Conservation (phyloP, 2,797 vertebrate genomes). For the Sebastiscus tertius region DNA sequence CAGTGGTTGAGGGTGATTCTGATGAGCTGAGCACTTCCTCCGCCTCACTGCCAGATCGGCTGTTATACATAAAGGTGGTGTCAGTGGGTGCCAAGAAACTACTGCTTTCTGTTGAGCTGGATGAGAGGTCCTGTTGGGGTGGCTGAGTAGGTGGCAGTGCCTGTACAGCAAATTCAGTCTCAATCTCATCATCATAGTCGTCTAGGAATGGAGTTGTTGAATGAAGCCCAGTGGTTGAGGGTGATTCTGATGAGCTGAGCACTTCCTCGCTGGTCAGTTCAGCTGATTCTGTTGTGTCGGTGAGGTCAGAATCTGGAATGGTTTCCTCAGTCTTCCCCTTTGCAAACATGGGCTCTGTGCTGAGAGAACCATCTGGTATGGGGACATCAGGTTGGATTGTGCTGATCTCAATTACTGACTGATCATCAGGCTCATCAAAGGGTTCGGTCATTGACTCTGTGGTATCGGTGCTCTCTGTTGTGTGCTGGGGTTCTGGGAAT, state of each 20-base stretch:
- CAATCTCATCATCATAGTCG: constrained; percentile 54
- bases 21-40: not conserved
- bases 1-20: no score
- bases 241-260: constrained; percentile 33
- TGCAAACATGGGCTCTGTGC: constrained; percentile 71
- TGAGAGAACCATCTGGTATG: constrained; percentile 65
- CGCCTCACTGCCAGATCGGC: constrained; percentile 20
- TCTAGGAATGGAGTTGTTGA: constrained; percentile 41
- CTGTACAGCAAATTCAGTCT: constrained; percentile 13
- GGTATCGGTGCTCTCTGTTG: constrained; percentile 4
- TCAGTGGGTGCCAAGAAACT: not conserved
- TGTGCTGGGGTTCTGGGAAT: constrained; percentile 23
- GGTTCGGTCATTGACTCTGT: constrained; percentile 6
- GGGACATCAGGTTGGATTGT: constrained; percentile 76
- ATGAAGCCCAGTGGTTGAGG: not conserved
- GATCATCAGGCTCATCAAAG: constrained; percentile 57
- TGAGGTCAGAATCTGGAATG: constrained; percentile 48
- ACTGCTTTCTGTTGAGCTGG: constrained; percentile 6
- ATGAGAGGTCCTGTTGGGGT: not conserved
- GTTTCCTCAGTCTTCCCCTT: constrained; percentile 73
- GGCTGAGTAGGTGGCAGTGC: constrained; percentile 36
- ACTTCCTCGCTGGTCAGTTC: constrained; percentile 38
- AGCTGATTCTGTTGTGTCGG: constrained; percentile 37
- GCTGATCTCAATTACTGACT: constrained; percentile 72
- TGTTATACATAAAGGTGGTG: constrained; percentile 42